A percentile compares a stretch with the other conserved stretches of the same genome.
Evolutionary conservation across 2,113 vertebrate species (phyloP).

Genomic region (Leuciscus idus): DNA sequence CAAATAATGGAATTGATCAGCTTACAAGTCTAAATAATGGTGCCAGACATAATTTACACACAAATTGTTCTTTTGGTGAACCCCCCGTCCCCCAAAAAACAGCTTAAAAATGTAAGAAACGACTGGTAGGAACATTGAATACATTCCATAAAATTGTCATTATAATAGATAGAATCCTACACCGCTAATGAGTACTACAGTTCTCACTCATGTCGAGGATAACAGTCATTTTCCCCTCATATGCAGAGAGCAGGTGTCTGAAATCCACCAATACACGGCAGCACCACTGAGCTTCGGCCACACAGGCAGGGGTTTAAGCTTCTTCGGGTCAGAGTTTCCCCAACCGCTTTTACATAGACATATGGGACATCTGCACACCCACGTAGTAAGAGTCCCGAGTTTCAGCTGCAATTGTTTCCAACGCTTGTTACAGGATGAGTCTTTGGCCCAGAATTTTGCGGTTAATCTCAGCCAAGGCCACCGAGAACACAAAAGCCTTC

Average conservation of each 20-base stretch:
- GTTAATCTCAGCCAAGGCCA: slow-evolving; percentile 99
- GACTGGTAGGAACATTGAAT: slow-evolving; percentile 36
- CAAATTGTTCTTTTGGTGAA: slow-evolving; percentile 8
- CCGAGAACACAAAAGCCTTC: slow-evolving; percentile 97
- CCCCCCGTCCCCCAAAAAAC: slow-evolving; percentile 4
- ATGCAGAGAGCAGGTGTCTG: slow-evolving; percentile 6
- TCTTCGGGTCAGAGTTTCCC: slow-evolving; percentile 2
- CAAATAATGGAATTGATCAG: slow-evolving; percentile 24
- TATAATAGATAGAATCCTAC: slow-evolving; percentile 59
- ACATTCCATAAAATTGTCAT: slow-evolving; percentile 58
- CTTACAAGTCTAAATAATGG: slow-evolving; percentile 11
- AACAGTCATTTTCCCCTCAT: slow-evolving; percentile 13
- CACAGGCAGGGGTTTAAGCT: not conserved
- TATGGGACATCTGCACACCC: slow-evolving; percentile 62
- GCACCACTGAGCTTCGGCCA: slow-evolving; percentile 14
- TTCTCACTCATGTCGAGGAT: slow-evolving; percentile 17
- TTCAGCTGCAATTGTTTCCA: slow-evolving; percentile 52
- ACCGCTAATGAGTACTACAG: slow-evolving; percentile 36
- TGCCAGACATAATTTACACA: slow-evolving; percentile 36
- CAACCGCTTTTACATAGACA: slow-evolving; percentile 37
- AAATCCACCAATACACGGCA: not conserved
- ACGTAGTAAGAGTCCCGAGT: slow-evolving; percentile 66
- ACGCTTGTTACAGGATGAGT: slow-evolving; percentile 83
- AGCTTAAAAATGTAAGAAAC: slow-evolving; percentile 8
- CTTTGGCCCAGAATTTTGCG: slow-evolving; percentile 98